These are phyloP conservation scores for Garrulus glandarius DNA, from an alignment of 2,797 vertebrate genomes.

Conservation along the genomic window DNA sequence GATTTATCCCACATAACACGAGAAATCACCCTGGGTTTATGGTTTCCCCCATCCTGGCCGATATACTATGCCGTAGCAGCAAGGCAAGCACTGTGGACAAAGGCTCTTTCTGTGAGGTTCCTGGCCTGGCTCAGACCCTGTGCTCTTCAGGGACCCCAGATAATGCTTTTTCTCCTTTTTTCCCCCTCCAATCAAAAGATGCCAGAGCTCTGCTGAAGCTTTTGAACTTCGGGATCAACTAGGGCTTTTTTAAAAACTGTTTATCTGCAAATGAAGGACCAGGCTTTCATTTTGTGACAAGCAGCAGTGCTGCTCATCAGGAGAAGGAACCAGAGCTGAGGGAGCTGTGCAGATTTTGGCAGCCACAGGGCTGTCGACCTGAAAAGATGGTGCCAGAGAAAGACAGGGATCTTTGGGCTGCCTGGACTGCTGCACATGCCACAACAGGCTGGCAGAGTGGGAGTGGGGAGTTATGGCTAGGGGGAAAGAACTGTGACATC, in stretches of 20 bases:
- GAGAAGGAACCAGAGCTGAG: background rate
- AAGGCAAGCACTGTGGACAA: conserved; percentile 2
- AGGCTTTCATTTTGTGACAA: background rate
- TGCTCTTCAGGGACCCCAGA: background rate
- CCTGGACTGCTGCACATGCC: background rate
- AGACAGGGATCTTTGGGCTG: background rate
- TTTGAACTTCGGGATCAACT: background rate
- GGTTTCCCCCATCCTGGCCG: conserved; percentile 22
- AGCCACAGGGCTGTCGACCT: background rate
- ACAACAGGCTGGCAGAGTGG: background rate
- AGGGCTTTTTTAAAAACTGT: background rate
- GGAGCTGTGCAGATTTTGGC: background rate
- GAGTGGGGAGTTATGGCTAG: background rate
- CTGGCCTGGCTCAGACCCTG: background rate
- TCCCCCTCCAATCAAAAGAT: background rate
- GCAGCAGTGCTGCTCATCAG: background rate
- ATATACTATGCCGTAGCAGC: background rate
- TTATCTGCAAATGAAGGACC: background rate
- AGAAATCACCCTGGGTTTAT: conserved; percentile 55
- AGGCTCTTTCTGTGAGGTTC: conserved; percentile 48
- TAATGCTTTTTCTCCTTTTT: background rate
- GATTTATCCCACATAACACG: conserved; percentile 53
- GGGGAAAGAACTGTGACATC: background rate
- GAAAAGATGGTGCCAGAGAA: background rate
- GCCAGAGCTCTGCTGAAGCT: background rate